phyloP scores from a whole-genome alignment of 2,113 vertebrate genomes.

The Chionodraco myersi region DNA sequence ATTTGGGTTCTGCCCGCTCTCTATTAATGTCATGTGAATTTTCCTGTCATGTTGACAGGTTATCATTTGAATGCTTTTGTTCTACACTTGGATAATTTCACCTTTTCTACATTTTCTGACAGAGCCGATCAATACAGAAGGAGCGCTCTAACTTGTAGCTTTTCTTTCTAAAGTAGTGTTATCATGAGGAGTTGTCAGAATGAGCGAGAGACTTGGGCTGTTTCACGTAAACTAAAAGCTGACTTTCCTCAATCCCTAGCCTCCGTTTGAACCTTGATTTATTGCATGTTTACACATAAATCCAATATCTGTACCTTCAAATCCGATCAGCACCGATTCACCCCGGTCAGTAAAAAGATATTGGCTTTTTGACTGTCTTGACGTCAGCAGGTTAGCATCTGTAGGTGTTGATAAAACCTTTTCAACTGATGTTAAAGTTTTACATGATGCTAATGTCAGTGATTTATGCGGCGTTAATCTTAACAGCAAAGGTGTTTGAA shows the following conservation, averaged over 20 bases:
- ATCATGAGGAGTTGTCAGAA: neutral
- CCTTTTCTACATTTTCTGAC: conserved; percentile 25
- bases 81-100: conserved; percentile 38
- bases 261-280: neutral
- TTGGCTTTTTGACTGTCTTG: neutral
- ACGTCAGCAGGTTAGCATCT: neutral
- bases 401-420: neutral
- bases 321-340: neutral
- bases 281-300: neutral
- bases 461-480: conserved; percentile 42
- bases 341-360: neutral
- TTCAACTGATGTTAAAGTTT: conserved; percentile 28
- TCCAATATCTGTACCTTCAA: neutral
- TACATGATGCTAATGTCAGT: conserved; percentile 26
- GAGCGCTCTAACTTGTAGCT: conserved; percentile 18
- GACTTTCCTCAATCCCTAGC: neutral
- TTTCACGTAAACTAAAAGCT: conserved; percentile 19
- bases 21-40: conserved; percentile 10
- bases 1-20: neutral
- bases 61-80: conserved; percentile 47
- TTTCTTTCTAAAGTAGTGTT: conserved; percentile 17
- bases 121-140: conserved; percentile 25
- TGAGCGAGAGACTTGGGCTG: neutral
- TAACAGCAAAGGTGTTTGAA: conserved; percentile 34
- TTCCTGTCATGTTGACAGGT: conserved; percentile 25